phyloP scores from a whole-genome alignment of 64 coral and sea anemone species.

The Trachythela sp. region DNA sequence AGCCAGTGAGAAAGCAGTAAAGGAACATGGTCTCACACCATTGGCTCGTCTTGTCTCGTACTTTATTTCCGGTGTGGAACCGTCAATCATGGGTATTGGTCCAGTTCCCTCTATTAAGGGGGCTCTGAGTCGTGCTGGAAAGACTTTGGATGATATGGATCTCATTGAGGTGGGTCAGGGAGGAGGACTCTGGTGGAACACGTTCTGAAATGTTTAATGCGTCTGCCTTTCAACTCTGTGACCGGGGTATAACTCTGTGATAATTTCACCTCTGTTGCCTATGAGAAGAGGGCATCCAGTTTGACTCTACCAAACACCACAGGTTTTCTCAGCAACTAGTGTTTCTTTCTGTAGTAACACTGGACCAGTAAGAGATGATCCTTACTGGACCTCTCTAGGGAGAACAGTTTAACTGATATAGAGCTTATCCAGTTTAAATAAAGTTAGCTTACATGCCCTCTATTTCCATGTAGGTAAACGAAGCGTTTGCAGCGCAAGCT shows the following conservation, averaged over 20 bases:
- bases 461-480: conserved; percentile 60
- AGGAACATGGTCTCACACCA: conserved; percentile 82
- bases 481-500: conserved; percentile 90
- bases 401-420: too few species aligned
- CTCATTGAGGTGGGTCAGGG: conserved; percentile 77
- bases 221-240: too few species aligned
- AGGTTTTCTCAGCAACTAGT: too few species aligned
- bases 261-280: too few species aligned
- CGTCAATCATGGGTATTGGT: conserved; percentile 97
- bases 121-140: conserved; percentile 61
- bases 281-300: background rate
- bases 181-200: background rate
- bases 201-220: background rate
- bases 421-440: too few species aligned
- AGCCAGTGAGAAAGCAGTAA: conserved; percentile 92
- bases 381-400: too few species aligned
- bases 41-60: conserved; percentile 82
- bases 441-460: too few species aligned
- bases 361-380: too few species aligned
- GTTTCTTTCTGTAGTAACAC: too few species aligned
- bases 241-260: too few species aligned
- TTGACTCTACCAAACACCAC: too few species aligned
- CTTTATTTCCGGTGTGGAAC: conserved; percentile 67
- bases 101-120: conserved; percentile 85
- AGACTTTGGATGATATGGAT: conserved; percentile 82